Evolutionary conservation across 2,888 invertebrate species (phyloP).

Genomic region (Balanococcus diminutus): DNA sequence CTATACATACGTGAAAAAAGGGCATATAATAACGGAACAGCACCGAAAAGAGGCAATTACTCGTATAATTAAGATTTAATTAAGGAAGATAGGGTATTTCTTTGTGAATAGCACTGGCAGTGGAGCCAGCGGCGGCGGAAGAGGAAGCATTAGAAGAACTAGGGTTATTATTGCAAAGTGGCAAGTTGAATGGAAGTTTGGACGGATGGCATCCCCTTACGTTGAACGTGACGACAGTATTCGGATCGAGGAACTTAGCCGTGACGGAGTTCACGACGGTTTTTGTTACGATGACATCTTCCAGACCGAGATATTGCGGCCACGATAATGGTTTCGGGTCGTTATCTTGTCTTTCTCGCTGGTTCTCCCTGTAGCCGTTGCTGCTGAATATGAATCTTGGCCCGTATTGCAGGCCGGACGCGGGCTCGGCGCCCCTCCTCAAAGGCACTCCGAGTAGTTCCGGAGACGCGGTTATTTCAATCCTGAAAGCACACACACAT

Average conservation of each 20-base stretch:
- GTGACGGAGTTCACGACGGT: slow-evolving; percentile 60
- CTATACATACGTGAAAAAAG: neutral
- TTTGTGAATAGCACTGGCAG: slow-evolving; percentile 44
- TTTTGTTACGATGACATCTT: slow-evolving; percentile 61
- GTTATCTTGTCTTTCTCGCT: neutral
- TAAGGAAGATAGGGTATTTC: slow-evolving; percentile 54
- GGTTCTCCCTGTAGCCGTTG: neutral
- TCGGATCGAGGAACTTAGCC: slow-evolving; percentile 60
- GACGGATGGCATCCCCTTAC: slow-evolving; percentile 62
- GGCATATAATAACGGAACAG: neutral
- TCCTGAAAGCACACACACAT: slow-evolving; percentile 2
- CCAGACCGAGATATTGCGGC: slow-evolving; percentile 62
- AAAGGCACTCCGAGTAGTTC: neutral
- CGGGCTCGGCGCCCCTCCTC: neutral
- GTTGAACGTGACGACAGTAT: slow-evolving; percentile 62
- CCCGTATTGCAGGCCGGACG: neutral
- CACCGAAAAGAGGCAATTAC: neutral
- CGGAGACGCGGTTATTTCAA: slow-evolving; percentile 39
- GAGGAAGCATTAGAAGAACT: neutral
- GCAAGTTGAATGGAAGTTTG: slow-evolving; percentile 61
- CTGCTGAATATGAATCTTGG: slow-evolving; percentile 41
- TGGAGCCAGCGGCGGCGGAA: slow-evolving; percentile 3
- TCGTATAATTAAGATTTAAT: slow-evolving; percentile 36
- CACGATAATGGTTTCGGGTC: slow-evolving; percentile 57
- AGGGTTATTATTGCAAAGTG: slow-evolving; percentile 58